Evolutionary conservation across 1,140 invertebrate species (phyloP).

Genomic region (Diploscapter pachys): DNA sequence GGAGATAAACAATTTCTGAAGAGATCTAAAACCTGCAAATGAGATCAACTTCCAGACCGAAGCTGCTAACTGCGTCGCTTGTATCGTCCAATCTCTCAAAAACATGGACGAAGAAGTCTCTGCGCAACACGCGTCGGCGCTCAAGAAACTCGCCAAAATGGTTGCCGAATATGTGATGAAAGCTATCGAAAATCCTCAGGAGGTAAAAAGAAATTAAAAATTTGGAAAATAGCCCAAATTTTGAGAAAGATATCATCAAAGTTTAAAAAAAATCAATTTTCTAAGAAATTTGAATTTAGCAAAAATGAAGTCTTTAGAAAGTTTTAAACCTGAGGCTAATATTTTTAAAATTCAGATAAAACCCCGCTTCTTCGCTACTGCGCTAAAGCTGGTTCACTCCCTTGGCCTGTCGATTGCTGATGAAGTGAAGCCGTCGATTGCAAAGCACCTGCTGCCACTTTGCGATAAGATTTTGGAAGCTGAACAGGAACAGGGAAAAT

Average conservation of each 20-base stretch:
- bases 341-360: conserved; percentile 4
- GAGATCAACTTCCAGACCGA: no score
- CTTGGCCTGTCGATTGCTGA: not conserved
- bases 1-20: not conserved
- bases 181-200: not conserved
- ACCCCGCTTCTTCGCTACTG: conserved; percentile 12
- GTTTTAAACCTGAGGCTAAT: not conserved
- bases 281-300: no score
- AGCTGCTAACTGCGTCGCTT: not conserved
- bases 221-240: no score
- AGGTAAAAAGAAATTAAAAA: not conserved
- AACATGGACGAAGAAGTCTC: not conserved
- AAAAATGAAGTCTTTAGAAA: not conserved
- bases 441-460: not conserved
- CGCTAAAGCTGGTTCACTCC: not conserved
- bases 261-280: no score
- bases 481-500: conserved; percentile 3
- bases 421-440: not conserved
- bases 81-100: conserved; percentile 5
- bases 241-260: no score
- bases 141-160: conserved; percentile 10
- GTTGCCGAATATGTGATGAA: not conserved
- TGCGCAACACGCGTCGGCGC: not conserved
- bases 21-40: conserved; percentile 5
- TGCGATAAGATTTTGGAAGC: conserved; percentile 6